Evolutionary conservation across 2,888 invertebrate genomes (phyloP).

Genomic region (Plagiodera versicolora): DNA sequence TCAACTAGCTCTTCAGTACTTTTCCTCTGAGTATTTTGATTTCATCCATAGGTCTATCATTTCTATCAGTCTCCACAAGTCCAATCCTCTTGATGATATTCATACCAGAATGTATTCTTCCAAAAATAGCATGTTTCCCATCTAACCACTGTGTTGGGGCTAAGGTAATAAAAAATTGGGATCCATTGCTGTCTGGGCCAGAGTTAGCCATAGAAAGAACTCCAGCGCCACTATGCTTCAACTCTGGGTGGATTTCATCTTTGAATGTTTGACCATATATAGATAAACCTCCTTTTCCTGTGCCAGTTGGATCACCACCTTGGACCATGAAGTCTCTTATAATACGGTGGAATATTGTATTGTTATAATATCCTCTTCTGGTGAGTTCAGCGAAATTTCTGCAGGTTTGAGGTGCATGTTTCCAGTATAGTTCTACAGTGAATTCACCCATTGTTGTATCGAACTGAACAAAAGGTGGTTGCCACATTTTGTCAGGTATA

Average conservation of each 20-base stretch:
- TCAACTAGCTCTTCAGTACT: slow-evolving; percentile 50
- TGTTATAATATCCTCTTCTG: slow-evolving; percentile 93
- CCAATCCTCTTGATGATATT: slow-evolving; percentile 89
- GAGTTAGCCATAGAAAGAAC: slow-evolving; percentile 98
- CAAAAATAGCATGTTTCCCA: slow-evolving; percentile 97
- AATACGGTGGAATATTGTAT: slow-evolving; percentile 93
- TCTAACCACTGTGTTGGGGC: slow-evolving; percentile 98
- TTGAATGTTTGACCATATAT: slow-evolving; percentile 95
- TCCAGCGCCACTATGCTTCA: slow-evolving; percentile 93
- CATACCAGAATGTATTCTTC: slow-evolving; percentile 86
- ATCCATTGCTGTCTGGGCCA: slow-evolving; percentile 95
- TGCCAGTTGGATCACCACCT: slow-evolving; percentile 94
- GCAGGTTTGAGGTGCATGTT: slow-evolving; percentile 96
- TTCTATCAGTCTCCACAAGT: slow-evolving; percentile 89
- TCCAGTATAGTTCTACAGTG: slow-evolving; percentile 95
- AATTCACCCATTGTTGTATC: slow-evolving; percentile 94
- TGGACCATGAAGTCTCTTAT: slow-evolving; percentile 94
- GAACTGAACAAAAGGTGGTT: slow-evolving; percentile 78
- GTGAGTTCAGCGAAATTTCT: slow-evolving; percentile 95
- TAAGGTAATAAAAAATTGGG: slow-evolving; percentile 97
- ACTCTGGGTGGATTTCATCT: slow-evolving; percentile 91
- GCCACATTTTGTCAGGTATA: slow-evolving; percentile 88
- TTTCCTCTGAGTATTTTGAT: slow-evolving; percentile 72
- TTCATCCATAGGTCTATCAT: slow-evolving; percentile 88
- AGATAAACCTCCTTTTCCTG: slow-evolving; percentile 87